A percentile compares a stretch with the other conserved stretches of the same genome.
Evolutionary conservation across 1,140 invertebrate genomes (phyloP).

Genomic region (Pogonomyrmex californicus): DNA sequence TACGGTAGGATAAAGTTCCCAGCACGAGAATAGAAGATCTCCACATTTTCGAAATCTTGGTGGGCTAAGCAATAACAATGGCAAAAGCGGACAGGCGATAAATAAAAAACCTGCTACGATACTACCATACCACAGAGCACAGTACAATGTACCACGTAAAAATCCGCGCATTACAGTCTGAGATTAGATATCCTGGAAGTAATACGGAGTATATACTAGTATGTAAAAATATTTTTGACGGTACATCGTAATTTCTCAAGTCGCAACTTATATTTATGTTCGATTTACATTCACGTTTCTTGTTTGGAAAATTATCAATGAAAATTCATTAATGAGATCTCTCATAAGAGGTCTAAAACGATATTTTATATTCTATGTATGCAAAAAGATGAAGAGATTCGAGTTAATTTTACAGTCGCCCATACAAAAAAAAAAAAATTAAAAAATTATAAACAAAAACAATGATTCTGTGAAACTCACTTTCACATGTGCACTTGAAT

Average conservation of each 20-base stretch:
- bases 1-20: constrained; percentile 94
- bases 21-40: constrained; percentile 91
- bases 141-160: constrained; percentile 86
- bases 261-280: not conserved
- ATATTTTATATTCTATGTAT: not conserved
- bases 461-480: constrained; percentile 58
- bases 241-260: not conserved
- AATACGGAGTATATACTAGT: not conserved
- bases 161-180: constrained; percentile 80
- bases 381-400: not conserved
- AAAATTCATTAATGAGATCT: no score
- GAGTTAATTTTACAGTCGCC: not conserved
- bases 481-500: constrained; percentile 69
- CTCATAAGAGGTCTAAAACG: not conserved
- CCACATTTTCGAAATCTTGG: constrained; percentile 89
- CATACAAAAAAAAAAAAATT: not conserved
- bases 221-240: not conserved
- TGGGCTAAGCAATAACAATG: constrained; percentile 90
- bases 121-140: constrained; percentile 88
- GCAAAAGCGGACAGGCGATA: constrained; percentile 91
- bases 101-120: constrained; percentile 87
- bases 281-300: not conserved
- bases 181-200: constrained; percentile 21
- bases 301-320: no score
- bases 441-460: constrained; percentile 16